Percentiles rank a stretch among this genome's conserved stretches.
Conservation (phyloP, 1,140 invertebrate genomes). For the Cherax destructor region DNA sequence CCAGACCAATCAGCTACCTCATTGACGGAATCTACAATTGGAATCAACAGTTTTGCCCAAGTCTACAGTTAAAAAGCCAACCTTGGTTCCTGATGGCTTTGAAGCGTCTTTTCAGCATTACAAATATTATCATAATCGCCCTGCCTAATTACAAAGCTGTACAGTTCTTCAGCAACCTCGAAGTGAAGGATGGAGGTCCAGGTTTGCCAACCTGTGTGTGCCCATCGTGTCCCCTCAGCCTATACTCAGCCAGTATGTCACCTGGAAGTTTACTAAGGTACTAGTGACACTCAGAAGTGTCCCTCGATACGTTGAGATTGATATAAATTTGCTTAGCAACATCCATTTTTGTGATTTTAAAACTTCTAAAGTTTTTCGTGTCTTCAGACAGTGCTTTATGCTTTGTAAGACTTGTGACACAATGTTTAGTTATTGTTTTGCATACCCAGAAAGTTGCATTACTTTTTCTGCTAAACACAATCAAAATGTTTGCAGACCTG, state of each 20-base stretch:
- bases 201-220: neutral
- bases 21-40: neutral
- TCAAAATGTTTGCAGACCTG: no score
- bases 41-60: neutral
- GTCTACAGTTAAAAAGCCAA: neutral
- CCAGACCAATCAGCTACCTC: no score
- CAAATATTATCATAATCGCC: neutral
- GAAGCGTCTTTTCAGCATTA: neutral
- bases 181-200: neutral
- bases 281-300: no score
- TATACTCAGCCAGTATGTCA: neutral
- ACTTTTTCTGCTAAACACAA: no score
- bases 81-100: constrained; percentile 6
- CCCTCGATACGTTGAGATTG: no score
- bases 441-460: no score
- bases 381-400: no score
- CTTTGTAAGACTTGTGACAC: no score
- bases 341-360: no score
- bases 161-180: neutral
- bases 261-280: neutral
- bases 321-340: no score
- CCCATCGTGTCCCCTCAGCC: neutral
- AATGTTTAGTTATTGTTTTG: no score
- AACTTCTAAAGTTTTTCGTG: no score
- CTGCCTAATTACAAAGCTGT: neutral